Conservation (phyloP, 2,888 invertebrate species). For the Ophion ventricosus region DNA sequence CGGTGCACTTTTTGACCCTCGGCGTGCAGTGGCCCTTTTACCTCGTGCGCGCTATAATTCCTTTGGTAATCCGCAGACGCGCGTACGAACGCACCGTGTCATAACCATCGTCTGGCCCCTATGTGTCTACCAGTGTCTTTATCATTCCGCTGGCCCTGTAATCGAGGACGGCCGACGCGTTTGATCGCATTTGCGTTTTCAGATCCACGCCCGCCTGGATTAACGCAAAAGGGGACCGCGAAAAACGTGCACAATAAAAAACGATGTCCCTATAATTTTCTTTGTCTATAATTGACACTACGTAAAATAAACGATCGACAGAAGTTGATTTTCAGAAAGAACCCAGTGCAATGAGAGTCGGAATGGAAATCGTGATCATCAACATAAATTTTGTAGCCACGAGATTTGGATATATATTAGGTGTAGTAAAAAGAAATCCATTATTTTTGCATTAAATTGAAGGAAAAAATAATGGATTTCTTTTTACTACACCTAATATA, state of each 20-base stretch:
- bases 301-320: conserved; percentile 40
- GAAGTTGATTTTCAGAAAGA: conserved; percentile 25
- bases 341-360: not conserved
- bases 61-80: conserved; percentile 51
- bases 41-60: conserved; percentile 34
- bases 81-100: conserved; percentile 39
- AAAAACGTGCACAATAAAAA: not conserved
- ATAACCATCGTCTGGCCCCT: conserved; percentile 61
- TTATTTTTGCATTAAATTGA: too few relatives aligned
- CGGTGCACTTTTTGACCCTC: conserved; percentile 16
- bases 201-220: not conserved
- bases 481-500: too few relatives aligned
- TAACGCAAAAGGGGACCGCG: not conserved
- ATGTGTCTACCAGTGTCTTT: conserved; percentile 29
- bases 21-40: conserved; percentile 40
- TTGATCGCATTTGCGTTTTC: conserved; percentile 48
- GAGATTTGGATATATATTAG: not conserved
- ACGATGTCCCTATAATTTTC: not conserved
- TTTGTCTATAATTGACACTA: not conserved
- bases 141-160: conserved; percentile 59
- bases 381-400: not conserved
- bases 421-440: too few relatives aligned
- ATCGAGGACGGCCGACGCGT: conserved; percentile 56
- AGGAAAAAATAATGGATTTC: too few relatives aligned
- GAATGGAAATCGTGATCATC: not conserved